A percentile compares a stretch with the other conserved stretches of the same genome.
phyloP scores from a whole-genome alignment of 2,888 invertebrate species.

The Amiota mariae region DNA sequence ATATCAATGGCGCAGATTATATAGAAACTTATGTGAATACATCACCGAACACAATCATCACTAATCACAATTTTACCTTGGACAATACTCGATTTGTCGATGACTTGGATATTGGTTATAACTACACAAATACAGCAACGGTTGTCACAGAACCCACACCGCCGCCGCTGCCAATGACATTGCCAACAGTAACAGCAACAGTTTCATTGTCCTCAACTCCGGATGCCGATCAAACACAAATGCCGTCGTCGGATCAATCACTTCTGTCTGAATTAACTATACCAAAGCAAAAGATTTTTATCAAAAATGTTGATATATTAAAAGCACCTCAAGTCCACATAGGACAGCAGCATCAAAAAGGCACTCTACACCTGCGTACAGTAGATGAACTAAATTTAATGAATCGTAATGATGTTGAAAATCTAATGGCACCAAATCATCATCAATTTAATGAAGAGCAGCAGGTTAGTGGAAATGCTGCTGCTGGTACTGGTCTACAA shows the following conservation, averaged over 20 bases:
- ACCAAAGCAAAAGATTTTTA: slow-evolving; percentile 68
- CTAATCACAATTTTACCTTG: slow-evolving; percentile 34
- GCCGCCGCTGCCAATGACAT: slow-evolving; percentile 34
- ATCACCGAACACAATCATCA: slow-evolving; percentile 12
- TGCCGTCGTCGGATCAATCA: background rate
- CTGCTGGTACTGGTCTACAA: slow-evolving; percentile 13
- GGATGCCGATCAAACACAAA: slow-evolving; percentile 34
- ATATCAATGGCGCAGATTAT: background rate
- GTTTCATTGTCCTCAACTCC: slow-evolving; percentile 22
- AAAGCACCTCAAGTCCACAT: slow-evolving; percentile 64
- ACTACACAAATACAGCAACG: slow-evolving; percentile 34
- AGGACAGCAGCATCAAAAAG: slow-evolving; percentile 48
- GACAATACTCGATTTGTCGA: slow-evolving; percentile 49
- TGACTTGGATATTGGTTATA: slow-evolving; percentile 56
- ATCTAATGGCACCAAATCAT: slow-evolving; percentile 69
- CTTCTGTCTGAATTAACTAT: slow-evolving; percentile 8
- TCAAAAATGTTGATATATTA: slow-evolving; percentile 69
- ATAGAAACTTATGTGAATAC: slow-evolving; percentile 29
- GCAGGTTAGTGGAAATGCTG: slow-evolving; percentile 27
- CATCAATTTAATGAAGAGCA: slow-evolving; percentile 46
- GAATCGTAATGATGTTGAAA: slow-evolving; percentile 72
- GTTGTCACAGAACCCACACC: slow-evolving; percentile 53
- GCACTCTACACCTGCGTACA: slow-evolving; percentile 71
- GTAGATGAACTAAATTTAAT: slow-evolving; percentile 73
- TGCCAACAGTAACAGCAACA: slow-evolving; percentile 31